Evolutionary conservation across 2,888 invertebrate species (phyloP).

Genomic region (Helleia helle): DNA sequence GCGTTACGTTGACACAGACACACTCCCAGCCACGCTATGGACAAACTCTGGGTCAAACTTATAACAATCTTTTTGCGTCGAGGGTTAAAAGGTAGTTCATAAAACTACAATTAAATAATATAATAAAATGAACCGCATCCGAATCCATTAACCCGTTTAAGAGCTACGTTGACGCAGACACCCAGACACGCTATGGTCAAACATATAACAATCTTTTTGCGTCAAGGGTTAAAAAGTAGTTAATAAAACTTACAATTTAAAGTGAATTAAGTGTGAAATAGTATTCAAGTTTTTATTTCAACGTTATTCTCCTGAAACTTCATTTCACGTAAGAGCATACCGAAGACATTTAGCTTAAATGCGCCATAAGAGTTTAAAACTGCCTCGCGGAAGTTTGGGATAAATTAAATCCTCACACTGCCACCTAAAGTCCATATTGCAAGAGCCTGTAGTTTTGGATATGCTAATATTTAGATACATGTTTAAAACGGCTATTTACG

Average conservation of each 20-base stretch:
- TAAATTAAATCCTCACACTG: background rate
- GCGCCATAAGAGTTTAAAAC: slow-evolving; percentile 15
- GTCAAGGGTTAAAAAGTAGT: background rate
- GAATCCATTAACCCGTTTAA: no score
- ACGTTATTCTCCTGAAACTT: slow-evolving; percentile 7
- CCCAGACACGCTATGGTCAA: no score
- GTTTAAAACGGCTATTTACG: slow-evolving; percentile 2
- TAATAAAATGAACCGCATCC: no score
- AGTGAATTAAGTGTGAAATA: background rate
- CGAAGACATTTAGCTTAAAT: slow-evolving; percentile 20
- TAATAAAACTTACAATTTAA: background rate
- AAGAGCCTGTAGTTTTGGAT: background rate
- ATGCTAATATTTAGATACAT: background rate
- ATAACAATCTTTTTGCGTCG: no score
- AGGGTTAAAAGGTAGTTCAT: no score
- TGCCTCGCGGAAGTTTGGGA: background rate
- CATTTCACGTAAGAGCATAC: slow-evolving; percentile 16
- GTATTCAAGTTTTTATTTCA: background rate
- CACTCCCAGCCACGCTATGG: no score
- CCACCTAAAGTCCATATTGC: background rate
- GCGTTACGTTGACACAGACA: no score
- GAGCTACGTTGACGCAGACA: no score
- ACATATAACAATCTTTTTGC: no score
- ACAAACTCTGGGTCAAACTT: no score
- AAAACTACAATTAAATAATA: no score